phyloP scores from a whole-genome alignment of 2,888 invertebrate genomes.

The Myopa testacea region DNA sequence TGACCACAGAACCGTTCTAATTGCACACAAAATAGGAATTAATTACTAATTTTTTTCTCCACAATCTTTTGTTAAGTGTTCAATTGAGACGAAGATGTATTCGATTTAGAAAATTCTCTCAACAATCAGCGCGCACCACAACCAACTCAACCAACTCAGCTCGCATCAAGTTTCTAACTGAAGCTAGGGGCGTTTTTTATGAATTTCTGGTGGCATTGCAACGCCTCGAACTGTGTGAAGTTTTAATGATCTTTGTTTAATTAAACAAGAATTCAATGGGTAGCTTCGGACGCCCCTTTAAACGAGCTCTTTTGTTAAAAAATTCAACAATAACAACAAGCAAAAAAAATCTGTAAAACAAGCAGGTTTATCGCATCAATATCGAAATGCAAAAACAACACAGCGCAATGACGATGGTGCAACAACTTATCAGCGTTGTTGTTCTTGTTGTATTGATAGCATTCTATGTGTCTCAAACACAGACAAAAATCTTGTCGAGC shows the following conservation, averaged over 20 bases:
- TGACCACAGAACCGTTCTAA: slow-evolving; percentile 85
- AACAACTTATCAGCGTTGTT: too few species aligned
- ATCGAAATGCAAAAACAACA: slow-evolving; percentile 13
- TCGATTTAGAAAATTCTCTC: neutral
- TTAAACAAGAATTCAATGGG: neutral
- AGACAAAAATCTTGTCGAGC: too few species aligned
- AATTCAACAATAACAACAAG: neutral
- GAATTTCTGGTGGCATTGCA: slow-evolving; percentile 1
- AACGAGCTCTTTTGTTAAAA: slow-evolving; percentile 3
- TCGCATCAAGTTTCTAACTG: slow-evolving; percentile 21
- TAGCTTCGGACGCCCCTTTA: slow-evolving; percentile 9
- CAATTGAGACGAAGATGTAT: neutral
- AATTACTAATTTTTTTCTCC: neutral
- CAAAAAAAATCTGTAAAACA: neutral
- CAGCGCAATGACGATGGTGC: too few species aligned
- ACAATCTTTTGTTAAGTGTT: neutral
- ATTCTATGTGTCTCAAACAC: neutral
- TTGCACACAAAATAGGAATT: neutral
- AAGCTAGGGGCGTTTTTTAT: slow-evolving; percentile 29
- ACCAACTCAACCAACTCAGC: slow-evolving; percentile 11
- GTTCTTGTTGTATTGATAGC: too few species aligned
- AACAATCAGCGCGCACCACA: neutral
- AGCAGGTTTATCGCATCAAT: slow-evolving; percentile 15
- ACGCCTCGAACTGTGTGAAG: slow-evolving; percentile 21
- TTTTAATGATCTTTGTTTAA: slow-evolving; percentile 13